Evolutionary conservation across 2,888 invertebrate genomes (phyloP), one percentile per base, ranked within the genome.

Genomic region (Rapana venosa): DNA sequence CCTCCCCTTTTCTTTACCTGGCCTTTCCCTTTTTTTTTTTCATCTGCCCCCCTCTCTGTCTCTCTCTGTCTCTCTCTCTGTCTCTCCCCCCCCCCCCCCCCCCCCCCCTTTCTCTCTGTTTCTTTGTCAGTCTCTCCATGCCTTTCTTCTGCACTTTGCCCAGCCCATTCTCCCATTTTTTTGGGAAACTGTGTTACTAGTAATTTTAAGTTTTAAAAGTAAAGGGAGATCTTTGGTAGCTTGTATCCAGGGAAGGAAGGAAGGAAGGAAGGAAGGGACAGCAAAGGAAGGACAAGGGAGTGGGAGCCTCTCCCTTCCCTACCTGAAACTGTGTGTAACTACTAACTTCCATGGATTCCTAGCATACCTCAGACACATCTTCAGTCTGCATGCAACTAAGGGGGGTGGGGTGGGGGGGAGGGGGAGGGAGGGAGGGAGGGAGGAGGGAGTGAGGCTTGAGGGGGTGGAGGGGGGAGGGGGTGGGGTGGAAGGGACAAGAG

Each of bases 11-110:
- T 47, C 47, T 47, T 2, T 47, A 2, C 8, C 47, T 47, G 8
- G 8, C 47, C 47, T 8, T 47, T 47, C 47, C 8, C 47, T 47
- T 2, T 47, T 2, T 47, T 8, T 47, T 2, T 47, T 8, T 47
- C 8, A 8, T 47, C 47, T 47, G 47, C 8, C 47, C 8, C 87
- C 58, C 88, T 83, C 90, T 90, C 88, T 90, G 4, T 88, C 84
- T 83, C 90, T 74, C 86, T 86, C 36, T 86, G 32, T 58, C 86
- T 74, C 86, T 86, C 36, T 86, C 66, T 58, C 86, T 36, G 32
- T 61, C 15, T 26, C 22, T 13, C 35, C 35, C 26, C 0, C 79
- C 35, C 79, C 35, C 79, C 22, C 20, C 32, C 79, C 79, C 15
- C 13, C 22, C 61, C 61, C 61, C 22, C 61, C 22, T 61, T 13